phyloP scores from a whole-genome alignment of 2,888 invertebrate genomes.

The Chaitophorus viminalis region DNA sequence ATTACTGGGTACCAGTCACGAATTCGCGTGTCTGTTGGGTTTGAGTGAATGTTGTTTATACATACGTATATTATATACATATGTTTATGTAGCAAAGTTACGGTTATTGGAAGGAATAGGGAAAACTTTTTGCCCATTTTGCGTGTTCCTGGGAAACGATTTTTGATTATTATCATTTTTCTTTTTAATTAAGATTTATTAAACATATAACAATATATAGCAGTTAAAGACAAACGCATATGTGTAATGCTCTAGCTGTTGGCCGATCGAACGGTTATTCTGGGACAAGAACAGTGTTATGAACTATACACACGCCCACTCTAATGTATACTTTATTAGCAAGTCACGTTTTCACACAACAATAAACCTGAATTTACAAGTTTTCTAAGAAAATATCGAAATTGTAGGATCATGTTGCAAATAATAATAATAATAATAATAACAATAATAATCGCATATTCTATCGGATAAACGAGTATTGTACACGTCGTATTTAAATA shows the following conservation, averaged over 20 bases:
- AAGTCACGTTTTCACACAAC: background rate
- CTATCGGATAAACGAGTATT: background rate
- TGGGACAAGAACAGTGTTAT: background rate
- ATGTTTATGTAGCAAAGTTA: background rate
- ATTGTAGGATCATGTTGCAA: background rate
- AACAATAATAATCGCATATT: background rate
- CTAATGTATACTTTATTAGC: background rate
- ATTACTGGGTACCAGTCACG: conserved; percentile 58
- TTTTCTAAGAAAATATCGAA: background rate
- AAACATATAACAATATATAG: background rate
- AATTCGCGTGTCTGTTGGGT: conserved; percentile 24
- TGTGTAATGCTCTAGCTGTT: background rate
- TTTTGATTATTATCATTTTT: background rate
- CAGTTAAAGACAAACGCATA: background rate
- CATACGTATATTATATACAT: background rate
- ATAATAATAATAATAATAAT: too few relatives aligned
- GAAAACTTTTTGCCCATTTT: background rate
- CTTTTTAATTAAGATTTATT: background rate
- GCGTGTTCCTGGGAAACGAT: background rate
- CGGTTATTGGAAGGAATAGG: background rate
- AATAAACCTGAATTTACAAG: background rate
- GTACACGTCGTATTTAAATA: background rate
- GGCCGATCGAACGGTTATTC: background rate
- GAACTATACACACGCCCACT: background rate
- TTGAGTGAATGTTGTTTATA: background rate